phyloP scores from a whole-genome alignment of 2,797 vertebrate species.

The Leptatherina wallacei region DNA sequence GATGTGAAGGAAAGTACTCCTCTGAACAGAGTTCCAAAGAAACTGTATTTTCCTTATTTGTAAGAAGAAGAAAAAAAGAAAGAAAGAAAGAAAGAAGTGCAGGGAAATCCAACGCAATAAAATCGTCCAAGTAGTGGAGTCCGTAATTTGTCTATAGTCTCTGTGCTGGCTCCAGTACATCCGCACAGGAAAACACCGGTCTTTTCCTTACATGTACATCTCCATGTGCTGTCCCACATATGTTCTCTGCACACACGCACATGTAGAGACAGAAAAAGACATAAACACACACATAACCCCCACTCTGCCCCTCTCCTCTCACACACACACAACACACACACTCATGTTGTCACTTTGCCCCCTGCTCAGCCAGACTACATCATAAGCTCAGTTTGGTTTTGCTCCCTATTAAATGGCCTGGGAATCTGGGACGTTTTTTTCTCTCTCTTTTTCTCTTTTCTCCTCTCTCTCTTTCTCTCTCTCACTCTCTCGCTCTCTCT shows the following conservation, averaged over 20 bases:
- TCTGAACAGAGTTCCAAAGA: constrained; percentile 30
- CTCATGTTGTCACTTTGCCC: constrained; percentile 70
- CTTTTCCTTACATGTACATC: constrained; percentile 55
- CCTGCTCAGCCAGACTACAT: constrained; percentile 68
- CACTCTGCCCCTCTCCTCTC: constrained; percentile 21
- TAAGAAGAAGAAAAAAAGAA: not conserved
- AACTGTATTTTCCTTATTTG: constrained; percentile 13
- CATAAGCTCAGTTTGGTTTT: constrained; percentile 75
- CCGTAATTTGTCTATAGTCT: constrained; percentile 33
- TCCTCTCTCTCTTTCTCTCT: constrained; percentile 41
- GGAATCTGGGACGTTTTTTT: constrained; percentile 73
- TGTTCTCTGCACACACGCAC: constrained; percentile 57
- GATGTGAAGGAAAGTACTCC: constrained; percentile 25
- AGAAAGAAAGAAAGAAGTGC: not conserved
- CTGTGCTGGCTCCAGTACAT: constrained; percentile 29
- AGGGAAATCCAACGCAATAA: constrained; percentile 40
- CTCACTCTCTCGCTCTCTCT: constrained; percentile 40
- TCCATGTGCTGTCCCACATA: constrained; percentile 63
- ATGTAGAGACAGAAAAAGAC: constrained; percentile 43
- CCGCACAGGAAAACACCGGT: constrained; percentile 34
- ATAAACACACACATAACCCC: constrained; percentile 33
- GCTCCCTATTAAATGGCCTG: constrained; percentile 77
- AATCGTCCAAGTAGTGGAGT: constrained; percentile 2
- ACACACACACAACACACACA: constrained; percentile 52
- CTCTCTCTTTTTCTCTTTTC: constrained; percentile 33